Evolutionary conservation across 2,888 invertebrate genomes (phyloP), one percentile per base, ranked within the genome.

Genomic region (Pseudeuparius sepicola): DNA sequence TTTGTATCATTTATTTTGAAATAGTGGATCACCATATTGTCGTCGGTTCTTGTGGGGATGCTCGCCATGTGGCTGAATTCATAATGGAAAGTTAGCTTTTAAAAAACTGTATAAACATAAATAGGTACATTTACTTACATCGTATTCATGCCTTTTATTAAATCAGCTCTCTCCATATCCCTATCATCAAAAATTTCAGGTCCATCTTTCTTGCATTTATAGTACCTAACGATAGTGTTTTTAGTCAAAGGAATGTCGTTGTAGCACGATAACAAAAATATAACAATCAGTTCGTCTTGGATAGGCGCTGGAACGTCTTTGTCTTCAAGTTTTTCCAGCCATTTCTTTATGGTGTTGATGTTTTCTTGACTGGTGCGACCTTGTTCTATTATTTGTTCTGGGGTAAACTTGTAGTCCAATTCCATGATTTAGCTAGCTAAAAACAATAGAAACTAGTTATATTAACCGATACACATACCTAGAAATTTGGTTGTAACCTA

Each of bases 221-320:
- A 79, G 59, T 74, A 79, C 38, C 66, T 66, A 44, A 68, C 65
- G 46, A 81, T 73, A 47, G 78, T 79, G n/a, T 54, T 60, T 52
- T 73, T 72, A 1, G 72, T 71, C 32, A 66, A 67, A 9, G 72
- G 70, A 45, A 71, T 51, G 28, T 75, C 64, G 37, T 68, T 72
- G 40, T 71, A 68, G 54, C 78, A 78, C 29, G 78, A 77, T 49
- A 77, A 68, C 46, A 75, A 67, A 52, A 79, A 79, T 31, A 76
- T 57, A 13, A 75, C 66, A 37, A 79, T 60, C 51, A 75, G 72
- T 56, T 76, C 73, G 44, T 73, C 68, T 25, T 70, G 70, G 46
- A 52, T 27, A 9, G 36, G 36, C 3, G 33, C 35, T 4, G 45
- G 44, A n/a, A 47, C 29, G 10, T 65, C 64, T 12, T 71, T 69